Evolutionary conservation across 1,140 invertebrate species (phyloP).

Genomic region (Pogonomyrmex californicus): DNA sequence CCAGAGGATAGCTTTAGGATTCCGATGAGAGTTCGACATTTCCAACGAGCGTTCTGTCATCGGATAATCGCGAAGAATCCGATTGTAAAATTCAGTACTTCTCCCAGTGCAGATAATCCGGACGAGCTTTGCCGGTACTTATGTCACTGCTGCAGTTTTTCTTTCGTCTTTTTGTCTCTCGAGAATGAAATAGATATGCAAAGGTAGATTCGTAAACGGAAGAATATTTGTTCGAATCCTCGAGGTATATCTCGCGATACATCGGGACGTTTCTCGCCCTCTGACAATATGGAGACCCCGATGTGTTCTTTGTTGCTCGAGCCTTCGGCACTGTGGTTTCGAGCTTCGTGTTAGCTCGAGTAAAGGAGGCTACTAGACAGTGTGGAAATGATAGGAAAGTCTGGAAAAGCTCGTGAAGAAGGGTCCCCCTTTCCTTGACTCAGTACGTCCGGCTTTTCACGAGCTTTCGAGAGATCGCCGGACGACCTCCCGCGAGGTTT

Average conservation of each 20-base stretch:
- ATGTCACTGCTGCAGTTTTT: constrained; percentile 1
- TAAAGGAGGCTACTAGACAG: constrained; percentile 33
- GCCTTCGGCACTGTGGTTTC: not conserved
- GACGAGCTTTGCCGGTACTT: not conserved
- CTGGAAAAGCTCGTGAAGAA: constrained; percentile 56
- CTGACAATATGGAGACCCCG: constrained; percentile 8
- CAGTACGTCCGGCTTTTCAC: constrained; percentile 57
- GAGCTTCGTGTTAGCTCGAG: constrained; percentile 14
- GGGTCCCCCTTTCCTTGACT: constrained; percentile 58
- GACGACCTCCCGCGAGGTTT: constrained; percentile 62
- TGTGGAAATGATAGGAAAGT: constrained; percentile 61
- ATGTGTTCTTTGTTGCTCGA: constrained; percentile 42
- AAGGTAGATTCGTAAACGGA: constrained; percentile 15
- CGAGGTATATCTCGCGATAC: constrained; percentile 18
- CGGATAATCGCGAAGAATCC: constrained; percentile 3
- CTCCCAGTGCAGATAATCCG: not conserved
- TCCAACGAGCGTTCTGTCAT: not conserved
- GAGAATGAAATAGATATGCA: not conserved
- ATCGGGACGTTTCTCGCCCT: constrained; percentile 20
- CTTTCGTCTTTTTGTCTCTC: not conserved
- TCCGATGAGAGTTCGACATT: not conserved
- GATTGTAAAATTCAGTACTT: constrained; percentile 9
- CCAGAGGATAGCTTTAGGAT: constrained; percentile 15
- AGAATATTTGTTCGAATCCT: constrained; percentile 40
- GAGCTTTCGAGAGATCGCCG: constrained; percentile 64